Evolutionary conservation across 2,888 invertebrate species (phyloP).

Genomic region (Netelia inedita): DNA sequence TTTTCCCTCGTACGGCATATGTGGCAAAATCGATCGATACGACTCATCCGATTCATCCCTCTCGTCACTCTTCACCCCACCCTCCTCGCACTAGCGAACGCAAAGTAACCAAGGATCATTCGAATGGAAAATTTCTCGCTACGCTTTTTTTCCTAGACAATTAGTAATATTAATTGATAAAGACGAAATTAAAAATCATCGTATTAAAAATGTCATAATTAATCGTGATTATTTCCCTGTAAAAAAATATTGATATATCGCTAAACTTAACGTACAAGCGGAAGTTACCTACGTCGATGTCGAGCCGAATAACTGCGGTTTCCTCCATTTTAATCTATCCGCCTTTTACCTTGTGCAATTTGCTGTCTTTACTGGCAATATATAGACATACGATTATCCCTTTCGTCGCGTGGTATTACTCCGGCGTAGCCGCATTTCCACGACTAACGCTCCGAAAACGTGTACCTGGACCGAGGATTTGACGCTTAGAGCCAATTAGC

Average conservation of each 20-base stretch:
- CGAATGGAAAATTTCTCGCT: not conserved
- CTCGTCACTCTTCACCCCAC: not conserved
- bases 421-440: slow-evolving; percentile 43
- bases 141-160: too few relatives aligned
- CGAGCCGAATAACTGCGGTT: too few relatives aligned
- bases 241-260: too few relatives aligned
- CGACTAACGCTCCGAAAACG: slow-evolving; percentile 46
- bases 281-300: too few relatives aligned
- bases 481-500: slow-evolving; percentile 77
- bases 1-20: not conserved
- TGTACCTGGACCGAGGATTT: slow-evolving; percentile 62
- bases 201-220: too few relatives aligned
- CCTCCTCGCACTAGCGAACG: not conserved
- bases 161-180: too few relatives aligned
- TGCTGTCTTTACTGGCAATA: slow-evolving; percentile 14
- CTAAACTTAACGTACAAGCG: too few relatives aligned
- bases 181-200: too few relatives aligned
- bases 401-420: slow-evolving; percentile 43
- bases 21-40: slow-evolving; percentile 35
- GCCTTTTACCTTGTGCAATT: slow-evolving; percentile 10
- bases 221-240: too few relatives aligned
- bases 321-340: not conserved
- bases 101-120: not conserved
- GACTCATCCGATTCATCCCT: slow-evolving; percentile 20
- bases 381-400: slow-evolving; percentile 1